Conservation (phyloP, 2,797 vertebrate species). For the Syngnathus acus region DNA sequence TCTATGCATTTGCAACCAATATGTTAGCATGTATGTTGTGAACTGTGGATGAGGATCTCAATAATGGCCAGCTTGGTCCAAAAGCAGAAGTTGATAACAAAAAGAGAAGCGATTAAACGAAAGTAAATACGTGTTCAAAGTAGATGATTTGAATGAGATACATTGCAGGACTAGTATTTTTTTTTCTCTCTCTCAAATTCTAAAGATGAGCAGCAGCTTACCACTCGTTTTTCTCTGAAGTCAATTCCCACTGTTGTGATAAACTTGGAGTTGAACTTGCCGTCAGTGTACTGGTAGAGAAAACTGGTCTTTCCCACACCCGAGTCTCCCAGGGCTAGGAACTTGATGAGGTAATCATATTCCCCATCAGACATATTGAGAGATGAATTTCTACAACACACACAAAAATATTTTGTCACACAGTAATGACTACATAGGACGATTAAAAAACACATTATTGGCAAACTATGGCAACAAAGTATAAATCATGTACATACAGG, state of each 20-base stretch:
- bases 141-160: background rate
- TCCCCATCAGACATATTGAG: constrained; percentile 98
- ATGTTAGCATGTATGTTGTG: background rate
- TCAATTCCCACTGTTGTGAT: constrained; percentile 98
- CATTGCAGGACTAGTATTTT: background rate
- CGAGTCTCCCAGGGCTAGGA: constrained; percentile 95
- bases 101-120: constrained; percentile 2
- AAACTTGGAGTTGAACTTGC: constrained; percentile 96
- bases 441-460: background rate
- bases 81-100: background rate
- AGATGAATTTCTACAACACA: constrained; percentile 63
- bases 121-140: background rate
- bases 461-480: background rate
- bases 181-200: background rate
- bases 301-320: constrained; percentile 98
- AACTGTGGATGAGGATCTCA: background rate
- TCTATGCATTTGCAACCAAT: background rate
- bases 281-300: constrained; percentile 94
- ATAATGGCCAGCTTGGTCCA: background rate
- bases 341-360: constrained; percentile 99
- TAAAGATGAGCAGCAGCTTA: constrained; percentile 55
- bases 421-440: background rate
- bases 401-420: constrained; percentile 12
- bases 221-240: constrained; percentile 97
- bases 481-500: background rate